Conservation (phyloP, 2,888 invertebrate genomes). For the Parelbella ahira region DNA sequence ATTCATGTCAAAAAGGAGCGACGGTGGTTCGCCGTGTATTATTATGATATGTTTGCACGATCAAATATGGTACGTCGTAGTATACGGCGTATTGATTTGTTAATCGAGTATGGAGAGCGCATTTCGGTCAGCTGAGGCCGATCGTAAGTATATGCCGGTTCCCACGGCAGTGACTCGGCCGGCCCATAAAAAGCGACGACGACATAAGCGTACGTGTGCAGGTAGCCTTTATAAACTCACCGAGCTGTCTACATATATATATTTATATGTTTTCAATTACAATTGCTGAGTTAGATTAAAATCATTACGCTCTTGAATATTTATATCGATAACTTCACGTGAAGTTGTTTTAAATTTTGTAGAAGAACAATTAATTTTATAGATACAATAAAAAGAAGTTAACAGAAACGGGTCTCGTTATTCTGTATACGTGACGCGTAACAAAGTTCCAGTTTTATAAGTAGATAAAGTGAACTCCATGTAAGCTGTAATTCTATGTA, state of each 20-base stretch:
- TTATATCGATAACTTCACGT: too few species aligned
- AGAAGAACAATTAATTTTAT: background rate
- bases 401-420: too few species aligned
- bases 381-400: too few species aligned
- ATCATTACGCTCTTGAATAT: too few species aligned
- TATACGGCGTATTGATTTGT: conserved; percentile 73
- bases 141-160: conserved; percentile 75
- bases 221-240: conserved; percentile 69
- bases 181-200: conserved; percentile 71
- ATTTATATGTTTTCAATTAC: conserved; percentile 48
- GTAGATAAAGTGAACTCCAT: too few species aligned
- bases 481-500: too few species aligned
- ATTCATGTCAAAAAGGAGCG: conserved; percentile 46
- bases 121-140: conserved; percentile 78
- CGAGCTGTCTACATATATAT: conserved; percentile 34
- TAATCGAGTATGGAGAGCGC: conserved; percentile 77
- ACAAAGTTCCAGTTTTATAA: too few species aligned
- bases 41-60: conserved; percentile 53
- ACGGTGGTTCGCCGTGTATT: conserved; percentile 50
- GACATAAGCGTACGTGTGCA: conserved; percentile 73
- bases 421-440: too few species aligned
- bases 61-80: conserved; percentile 61
- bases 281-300: conserved; percentile 1
- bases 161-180: conserved; percentile 75
- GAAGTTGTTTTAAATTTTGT: too few species aligned